Evolutionary conservation across 2,113 vertebrate species (phyloP).

Genomic region (Panthera uncia): DNA sequence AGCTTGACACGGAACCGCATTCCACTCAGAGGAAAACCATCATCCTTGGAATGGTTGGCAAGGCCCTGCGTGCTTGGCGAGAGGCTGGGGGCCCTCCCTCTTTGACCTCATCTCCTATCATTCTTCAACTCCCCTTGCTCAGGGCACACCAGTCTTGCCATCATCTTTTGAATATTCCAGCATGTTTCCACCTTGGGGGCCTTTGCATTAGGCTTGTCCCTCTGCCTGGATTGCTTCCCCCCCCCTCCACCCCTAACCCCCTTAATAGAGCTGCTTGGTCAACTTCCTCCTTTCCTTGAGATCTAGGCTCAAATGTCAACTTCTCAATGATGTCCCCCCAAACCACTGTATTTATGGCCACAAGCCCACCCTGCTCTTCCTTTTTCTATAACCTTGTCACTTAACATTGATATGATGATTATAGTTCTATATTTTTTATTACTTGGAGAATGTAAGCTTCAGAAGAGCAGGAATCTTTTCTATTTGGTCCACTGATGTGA

Average conservation of each 20-base stretch:
- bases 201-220: neutral
- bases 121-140: neutral
- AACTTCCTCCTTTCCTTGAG: neutral
- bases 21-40: neutral
- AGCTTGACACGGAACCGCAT: neutral
- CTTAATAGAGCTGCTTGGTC: neutral
- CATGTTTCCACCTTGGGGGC: neutral
- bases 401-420: neutral
- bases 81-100: neutral
- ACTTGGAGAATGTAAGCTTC: neutral
- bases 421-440: neutral
- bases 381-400: neutral
- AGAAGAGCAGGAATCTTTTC: neutral
- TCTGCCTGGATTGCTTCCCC: neutral
- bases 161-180: neutral
- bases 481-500: neutral
- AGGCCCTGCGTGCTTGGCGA: accelerated
- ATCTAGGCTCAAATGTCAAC: neutral
- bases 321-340: neutral
- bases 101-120: neutral
- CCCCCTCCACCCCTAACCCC: too few species aligned
- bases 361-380: neutral
- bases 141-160: neutral
- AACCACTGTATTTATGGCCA: neutral
- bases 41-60: neutral